Base-by-base conservation (phyloP, 37 sponge, comb jelly and placozoan species). In the Petrosia ficiformis region DNA sequence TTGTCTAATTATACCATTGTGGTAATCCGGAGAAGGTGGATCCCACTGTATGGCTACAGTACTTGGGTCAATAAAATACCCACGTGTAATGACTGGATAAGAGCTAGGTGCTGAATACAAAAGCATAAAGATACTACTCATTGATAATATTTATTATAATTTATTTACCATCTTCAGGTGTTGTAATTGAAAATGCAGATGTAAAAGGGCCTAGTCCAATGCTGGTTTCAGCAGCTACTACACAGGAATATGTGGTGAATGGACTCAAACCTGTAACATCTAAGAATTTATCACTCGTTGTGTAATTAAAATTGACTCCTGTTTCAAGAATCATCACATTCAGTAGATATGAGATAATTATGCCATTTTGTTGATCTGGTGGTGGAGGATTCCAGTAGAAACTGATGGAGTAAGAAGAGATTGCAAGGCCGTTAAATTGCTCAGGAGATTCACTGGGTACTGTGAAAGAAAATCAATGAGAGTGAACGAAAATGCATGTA, bases 101-200 rank as follows among this genome's bases (percentile, higher is more conserved):
- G 63, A 26, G 26, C n/a, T 61, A 26, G 63, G 63, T n/a, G 63
- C 63, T 61, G 26, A 26, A 6, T 19, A 48, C 8, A 48, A 14
- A 19, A 48, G 14, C 8, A 48, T 48, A 48, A 19, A 48, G 14
- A 48, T 48, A 14, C 8, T 19, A 48, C 54, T 8, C 8, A 48
- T 8, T 26, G n/a, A n/a, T n/a, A n/a, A n/a, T n/a, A n/a, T n/a
- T n/a, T n/a, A n/a, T n/a, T 11, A 26, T 5, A 29, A 5, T 11
- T n/a, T n/a, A 26, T 75, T 67, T 54, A 82, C 83, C 75, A 74
- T 74, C 83, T 75, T 82, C 83, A 14, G 52, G 71, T n/a, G 78
- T 84, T 2, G 24, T 21, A 0, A 84, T 21, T 31, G 73, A 66
- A 31, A 82, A 4, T 54, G 68, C 70, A 35, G 39, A 54, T 31